Evolutionary conservation across 1,140 invertebrate species (phyloP), one percentile per base, ranked within the genome.

Genomic region (Cotesia glomerata): DNA sequence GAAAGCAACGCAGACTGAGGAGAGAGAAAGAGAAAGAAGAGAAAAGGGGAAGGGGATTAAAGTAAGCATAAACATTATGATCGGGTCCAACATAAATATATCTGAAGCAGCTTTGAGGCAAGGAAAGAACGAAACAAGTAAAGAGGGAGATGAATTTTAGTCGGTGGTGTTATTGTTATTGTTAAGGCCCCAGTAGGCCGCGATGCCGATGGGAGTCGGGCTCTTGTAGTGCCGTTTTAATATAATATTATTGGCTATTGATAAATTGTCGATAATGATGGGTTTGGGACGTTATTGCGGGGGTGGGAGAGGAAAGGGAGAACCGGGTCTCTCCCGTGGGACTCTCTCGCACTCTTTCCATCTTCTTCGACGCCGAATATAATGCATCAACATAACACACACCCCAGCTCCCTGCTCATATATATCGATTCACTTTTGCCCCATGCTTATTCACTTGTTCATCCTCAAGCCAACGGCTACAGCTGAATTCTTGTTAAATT

Each of bases 211-310:
- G 73, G 34, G 63, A 39, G 54, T 61, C 45, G 67, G 35, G 54
- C 16, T 62, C 56, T 56, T 71, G 68, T 64, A 80, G 75, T 77
- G 77, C 77, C 79, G 78, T 85, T 86, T 87, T 87, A 87, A 87
- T 87, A 87, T 87, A 87, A 87, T 86, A 87, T 86, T 87, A 87
- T 87, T 87, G 86, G 86, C 86, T 87, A 87, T 87, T 87, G 86
- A 87, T 87, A 87, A 87, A 87, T 87, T 87, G 84, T 87, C 85
- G 85, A 87, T 87, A 87, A 87, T 87, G 85, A 87, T 84, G 84
- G 86, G 83, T 83, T 84, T 81, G 81, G 68, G 72, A 69, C 52
- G 61, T 71, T 7, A 67, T 45, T 62, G 32, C 13, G 59, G 34
- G 34, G 35, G 59, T 35, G 59, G 59, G n/a, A 62, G 59, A 35